Evolutionary conservation across 2,113 vertebrate genomes (phyloP), one percentile per base, ranked within the genome.

Genomic region (Calidris pygmaea): DNA sequence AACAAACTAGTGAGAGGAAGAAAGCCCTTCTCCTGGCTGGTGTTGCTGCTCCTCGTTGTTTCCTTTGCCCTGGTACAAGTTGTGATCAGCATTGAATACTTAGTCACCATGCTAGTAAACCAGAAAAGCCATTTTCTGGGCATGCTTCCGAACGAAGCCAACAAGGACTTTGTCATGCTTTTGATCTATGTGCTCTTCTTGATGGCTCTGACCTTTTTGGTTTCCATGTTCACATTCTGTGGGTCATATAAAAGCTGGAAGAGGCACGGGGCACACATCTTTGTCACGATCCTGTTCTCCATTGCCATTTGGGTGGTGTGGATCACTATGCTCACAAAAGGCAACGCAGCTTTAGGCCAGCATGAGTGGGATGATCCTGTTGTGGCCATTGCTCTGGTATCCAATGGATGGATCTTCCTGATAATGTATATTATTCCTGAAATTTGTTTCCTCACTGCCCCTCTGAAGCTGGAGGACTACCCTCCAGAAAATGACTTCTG

Each of bases 341-440:
- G 98, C n/a, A 99, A 98, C 65, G 12, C 1, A 0, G 52, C 59
- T 74, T 32, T 99, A 86, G 0, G 2, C 1, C 83, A 26, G 0
- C 12, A 3, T 1, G 0, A 0, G 0, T 99, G 99, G 99, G 98
- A 99, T 9, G 99, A 99, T 94, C 99, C 99, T 18, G 97, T 98
- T 14, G 84, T 99, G 63, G 96, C 98, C 90, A 96, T 99, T 15
- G 98, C 98, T 48, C 84, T 99, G 97, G 98, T 99, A 56, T 90
- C 98, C 88, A 99, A 98, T 11, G 99, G 98, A 45, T 99, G 99
- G 99, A 97, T 98, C 70, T 97, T 99, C 72, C 97, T 99, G 65
- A 92, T 98, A 50, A 97, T 98, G 21, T 98, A 99, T 35, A 96
- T 98, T 0, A 23, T 98, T 22, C 98, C 98, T 0, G 99, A 99